These are phyloP conservation scores for Nansenia antarctica DNA, from an alignment of 2,113 vertebrate genomes.

Conservation along the genomic window DNA sequence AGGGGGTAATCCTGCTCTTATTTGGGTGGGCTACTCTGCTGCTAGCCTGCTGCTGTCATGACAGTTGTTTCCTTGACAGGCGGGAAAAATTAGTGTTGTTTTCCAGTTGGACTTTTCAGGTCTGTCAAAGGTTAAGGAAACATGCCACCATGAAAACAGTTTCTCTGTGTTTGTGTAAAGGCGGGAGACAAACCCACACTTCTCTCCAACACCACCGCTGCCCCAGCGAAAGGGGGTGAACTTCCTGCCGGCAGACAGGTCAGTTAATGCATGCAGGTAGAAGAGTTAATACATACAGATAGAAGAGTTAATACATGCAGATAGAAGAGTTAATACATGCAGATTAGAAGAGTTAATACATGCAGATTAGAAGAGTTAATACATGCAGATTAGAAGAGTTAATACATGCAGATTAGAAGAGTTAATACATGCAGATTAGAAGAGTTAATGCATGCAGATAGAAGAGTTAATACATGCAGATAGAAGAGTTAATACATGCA, in stretches of 20 bases:
- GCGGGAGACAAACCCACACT: slow-evolving; percentile 28
- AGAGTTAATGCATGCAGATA: no score
- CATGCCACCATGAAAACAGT: slow-evolving; percentile 41
- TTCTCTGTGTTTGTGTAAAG: slow-evolving; percentile 53
- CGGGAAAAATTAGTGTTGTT: slow-evolving; percentile 51
- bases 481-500: no score
- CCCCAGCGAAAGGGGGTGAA: slow-evolving; percentile 15
- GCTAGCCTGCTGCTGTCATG: not conserved
- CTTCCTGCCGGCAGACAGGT: slow-evolving; percentile 47
- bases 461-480: no score
- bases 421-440: no score
- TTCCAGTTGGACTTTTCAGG: slow-evolving; percentile 38
- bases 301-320: no score
- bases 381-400: no score
- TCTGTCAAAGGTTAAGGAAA: slow-evolving; percentile 64
- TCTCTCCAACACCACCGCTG: not conserved
- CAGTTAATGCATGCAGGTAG: slow-evolving; percentile 52
- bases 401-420: no score
- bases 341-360: no score
- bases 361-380: no score
- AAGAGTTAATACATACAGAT: no score
- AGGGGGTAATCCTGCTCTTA: no score
- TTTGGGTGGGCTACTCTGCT: slow-evolving; percentile 60
- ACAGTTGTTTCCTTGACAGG: slow-evolving; percentile 54
- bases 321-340: no score